Base-by-base conservation (phyloP, 2,113 vertebrate species). In the Melanerpes formicivorus region DNA sequence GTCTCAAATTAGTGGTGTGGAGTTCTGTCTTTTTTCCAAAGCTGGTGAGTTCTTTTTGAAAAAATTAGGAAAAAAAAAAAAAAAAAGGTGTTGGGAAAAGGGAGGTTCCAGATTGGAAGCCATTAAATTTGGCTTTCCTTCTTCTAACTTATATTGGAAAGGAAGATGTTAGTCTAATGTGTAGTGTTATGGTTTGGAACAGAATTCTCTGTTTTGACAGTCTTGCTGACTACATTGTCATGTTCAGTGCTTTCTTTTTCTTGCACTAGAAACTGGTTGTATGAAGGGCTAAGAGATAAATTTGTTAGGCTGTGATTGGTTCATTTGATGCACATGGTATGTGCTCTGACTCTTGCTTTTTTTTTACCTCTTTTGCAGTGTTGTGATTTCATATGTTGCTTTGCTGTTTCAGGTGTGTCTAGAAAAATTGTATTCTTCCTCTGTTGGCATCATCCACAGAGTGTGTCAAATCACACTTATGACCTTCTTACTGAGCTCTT, bases 291-390 rank as follows among this genome's bases (percentile, higher is more conserved):
- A 3, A 55, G 55, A 54, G 13, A 26, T 44, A 62, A 59, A 8
- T 59, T 58, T 34, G 0, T 65, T 65, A 17, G 11, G 15, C 67
- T 89, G 29, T 46, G 56, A 0, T 74, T 1, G 1, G 8, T 69
- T 14, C 18, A 5, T 64, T 70, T 86, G 29, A 15, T 65, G 60
- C 4, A 52, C 23, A 19, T 59, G 23, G 1, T 69, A 18, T 11
- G 17, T 85, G 29, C 52, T 65, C 42, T 65, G 29, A n/a, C 48
- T 79, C 50, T 25, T 70, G 25, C 19, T 71, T 84, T 84, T 84
- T 84, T 56, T 29, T 75, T 52, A 34, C 1, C 14, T 6, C 26
- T 76, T 71, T 84, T 84, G 16, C 58, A 80, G 1, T 65, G n/a
- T 9, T 71, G 22, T 0, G 1, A 54, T 79, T 83, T 87, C 17